Evolutionary conservation across 1,140 invertebrate species (phyloP).

Genomic region (Phenacoccus solenopsis): DNA sequence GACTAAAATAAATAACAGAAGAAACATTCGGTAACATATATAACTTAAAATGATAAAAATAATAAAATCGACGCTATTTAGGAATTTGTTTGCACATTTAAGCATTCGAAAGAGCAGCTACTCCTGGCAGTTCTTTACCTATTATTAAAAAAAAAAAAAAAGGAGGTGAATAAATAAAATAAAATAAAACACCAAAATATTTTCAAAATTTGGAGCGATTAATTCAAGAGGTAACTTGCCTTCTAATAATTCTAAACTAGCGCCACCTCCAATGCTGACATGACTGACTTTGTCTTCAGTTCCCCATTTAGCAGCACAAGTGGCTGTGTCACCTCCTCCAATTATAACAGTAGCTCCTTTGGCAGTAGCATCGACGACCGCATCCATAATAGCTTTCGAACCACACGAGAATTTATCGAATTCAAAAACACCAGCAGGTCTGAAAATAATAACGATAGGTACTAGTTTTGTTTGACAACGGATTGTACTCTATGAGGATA

Average conservation of each 20-base stretch:
- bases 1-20: too few relatives aligned
- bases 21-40: slow-evolving; percentile 5
- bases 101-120: slow-evolving; percentile 78
- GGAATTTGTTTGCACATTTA: too few relatives aligned
- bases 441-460: too few relatives aligned
- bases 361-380: slow-evolving; percentile 69
- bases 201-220: slow-evolving; percentile 15
- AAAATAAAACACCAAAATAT: too few relatives aligned
- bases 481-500: too few relatives aligned
- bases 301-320: slow-evolving; percentile 89
- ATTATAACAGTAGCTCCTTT: slow-evolving; percentile 80
- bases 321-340: slow-evolving; percentile 78
- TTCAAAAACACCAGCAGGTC: slow-evolving; percentile 94
- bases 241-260: slow-evolving; percentile 91
- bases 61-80: too few relatives aligned
- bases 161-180: too few relatives aligned
- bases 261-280: slow-evolving; percentile 96
- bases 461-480: too few relatives aligned
- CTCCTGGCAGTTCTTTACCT: slow-evolving; percentile 80
- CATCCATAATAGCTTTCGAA: slow-evolving; percentile 88
- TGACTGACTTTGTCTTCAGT: slow-evolving; percentile 96
- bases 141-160: slow-evolving; percentile 34
- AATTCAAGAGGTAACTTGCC: slow-evolving; percentile 48
- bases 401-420: slow-evolving; percentile 87
- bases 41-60: slow-evolving; percentile 19